phyloP scores from a whole-genome alignment of 2,888 invertebrate species.

The Dyspetes luteomarginatus region DNA sequence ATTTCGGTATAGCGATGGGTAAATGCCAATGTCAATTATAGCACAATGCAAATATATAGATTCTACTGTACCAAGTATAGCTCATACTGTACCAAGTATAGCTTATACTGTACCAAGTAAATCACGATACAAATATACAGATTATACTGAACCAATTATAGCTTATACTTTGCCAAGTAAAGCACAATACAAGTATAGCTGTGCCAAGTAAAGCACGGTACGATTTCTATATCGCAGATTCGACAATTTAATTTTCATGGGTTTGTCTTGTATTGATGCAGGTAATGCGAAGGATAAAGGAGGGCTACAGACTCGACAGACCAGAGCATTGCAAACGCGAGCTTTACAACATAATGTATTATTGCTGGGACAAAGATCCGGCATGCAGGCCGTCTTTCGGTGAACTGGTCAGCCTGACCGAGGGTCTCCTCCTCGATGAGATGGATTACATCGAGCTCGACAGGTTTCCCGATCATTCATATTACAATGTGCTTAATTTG shows the following conservation, averaged over 20 bases:
- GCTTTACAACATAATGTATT: constrained; percentile 97
- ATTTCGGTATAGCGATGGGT: too few relatives aligned
- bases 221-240: neutral
- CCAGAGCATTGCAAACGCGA: constrained; percentile 97
- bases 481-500: constrained; percentile 93
- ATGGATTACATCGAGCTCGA: constrained; percentile 97
- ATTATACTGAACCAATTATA: too few relatives aligned
- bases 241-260: neutral
- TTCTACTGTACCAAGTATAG: too few relatives aligned
- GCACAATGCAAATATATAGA: too few relatives aligned
- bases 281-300: constrained; percentile 89
- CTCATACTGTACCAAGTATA: too few relatives aligned
- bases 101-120: too few relatives aligned
- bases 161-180: too few relatives aligned
- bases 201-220: neutral
- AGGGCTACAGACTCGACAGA: constrained; percentile 95
- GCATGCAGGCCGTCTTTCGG: constrained; percentile 93
- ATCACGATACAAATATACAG: too few relatives aligned
- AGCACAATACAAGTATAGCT: too few relatives aligned
- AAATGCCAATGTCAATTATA: too few relatives aligned
- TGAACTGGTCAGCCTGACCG: constrained; percentile 92
- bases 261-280: constrained; percentile 78
- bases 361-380: constrained; percentile 96
- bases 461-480: constrained; percentile 96
- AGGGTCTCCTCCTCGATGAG: constrained; percentile 93